Base-by-base conservation (phyloP, 2,888 invertebrate genomes). In the Hirtodrosophila cameraria region DNA sequence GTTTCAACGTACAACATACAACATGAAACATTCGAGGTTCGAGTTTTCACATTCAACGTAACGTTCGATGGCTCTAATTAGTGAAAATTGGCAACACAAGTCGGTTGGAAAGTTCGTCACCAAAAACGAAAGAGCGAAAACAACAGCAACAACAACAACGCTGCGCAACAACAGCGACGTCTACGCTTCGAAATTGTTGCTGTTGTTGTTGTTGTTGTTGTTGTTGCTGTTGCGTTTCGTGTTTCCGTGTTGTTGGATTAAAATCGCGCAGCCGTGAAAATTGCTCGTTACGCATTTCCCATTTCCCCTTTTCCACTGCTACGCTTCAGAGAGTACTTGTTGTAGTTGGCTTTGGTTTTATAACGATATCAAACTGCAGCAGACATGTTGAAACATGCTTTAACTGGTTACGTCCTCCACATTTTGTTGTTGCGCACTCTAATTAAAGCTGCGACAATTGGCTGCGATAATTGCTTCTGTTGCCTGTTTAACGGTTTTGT, bases 221-320 rank as follows among this genome's bases (percentile, higher is more conserved):
- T n/a, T n/a, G 23, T 6, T 58, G 59, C 54, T 63, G 64, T 71
- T 64, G n/a, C n/a, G n/a, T n/a, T n/a, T n/a, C n/a, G n/a, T n/a
- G n/a, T n/a, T n/a, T n/a, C 57, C 64, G 78, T 81, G 85, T 77
- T 78, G 79, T 86, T 86, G 87, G 83, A 86, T 83, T 83, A 81
- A 83, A 83, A 70, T 71, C 78, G 87, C 65, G 67, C 66, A 81
- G 58, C 79, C 83, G 53, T 86, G 76, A 86, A 83, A 81, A 81
- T 78, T 78, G 79, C 68, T 86, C 63, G 86, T 79, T 73, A 73
- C 64, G 73, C 70, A 72, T 42, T 50, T 70, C 28, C 54, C 63
- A 83, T 79, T 73, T 71, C 64, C 70, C 70, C 69, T 42, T 50
- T 70, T 25, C 54, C 55, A 41, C 18, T 42, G 11, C 23, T n/a